Evolutionary conservation across 2,797 vertebrate genomes (phyloP), one percentile per base, ranked within the genome.

Genomic region (Tadarida brasiliensis): DNA sequence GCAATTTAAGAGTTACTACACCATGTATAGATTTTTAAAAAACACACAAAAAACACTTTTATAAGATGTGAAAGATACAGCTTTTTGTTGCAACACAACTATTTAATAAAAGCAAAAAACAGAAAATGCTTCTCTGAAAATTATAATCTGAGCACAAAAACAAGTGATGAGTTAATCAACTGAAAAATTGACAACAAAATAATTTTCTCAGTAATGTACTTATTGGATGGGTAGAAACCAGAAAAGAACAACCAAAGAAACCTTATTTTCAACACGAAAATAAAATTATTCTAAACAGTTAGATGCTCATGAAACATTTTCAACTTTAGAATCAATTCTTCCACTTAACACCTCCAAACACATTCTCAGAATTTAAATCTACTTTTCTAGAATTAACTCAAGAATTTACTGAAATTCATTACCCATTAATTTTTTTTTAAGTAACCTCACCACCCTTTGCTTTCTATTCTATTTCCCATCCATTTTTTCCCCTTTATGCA

Each of bases 151-250:
- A 83, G 12, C 67, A 94, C 49, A 87, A 88, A 68, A 93, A 81
- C 22, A 96, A 14, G 49, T 33, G 39, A 71, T n/a, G 28, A 57
- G 4, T 33, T 82, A 83, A 86, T 86, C 26, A 71, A 67, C 19
- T 87, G 76, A 92, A 89, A 92, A 82, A 73, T 5, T 92, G 84
- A 47, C 76, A 92, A 95, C 22, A 82, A 83, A 90, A 57, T 63
- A 83, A 65, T 85, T 91, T 84, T 87, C 51, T 95, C 86, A 73
- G 16, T 33, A 94, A 49, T 49, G 35, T 63, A 84, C 5, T 87
- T 63, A 92, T 0, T 82, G 20, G 56, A 49, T 24, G 11, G 87
- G 11, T 26, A 54, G 3, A 33, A 94, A 70, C 17, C 28, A 83
- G 9, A 57, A 59, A 26, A 86, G 19, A 74, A 76, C 12, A 16